phyloP scores from a whole-genome alignment of 2,797 vertebrate species.

The Fistularia tabacaria region DNA sequence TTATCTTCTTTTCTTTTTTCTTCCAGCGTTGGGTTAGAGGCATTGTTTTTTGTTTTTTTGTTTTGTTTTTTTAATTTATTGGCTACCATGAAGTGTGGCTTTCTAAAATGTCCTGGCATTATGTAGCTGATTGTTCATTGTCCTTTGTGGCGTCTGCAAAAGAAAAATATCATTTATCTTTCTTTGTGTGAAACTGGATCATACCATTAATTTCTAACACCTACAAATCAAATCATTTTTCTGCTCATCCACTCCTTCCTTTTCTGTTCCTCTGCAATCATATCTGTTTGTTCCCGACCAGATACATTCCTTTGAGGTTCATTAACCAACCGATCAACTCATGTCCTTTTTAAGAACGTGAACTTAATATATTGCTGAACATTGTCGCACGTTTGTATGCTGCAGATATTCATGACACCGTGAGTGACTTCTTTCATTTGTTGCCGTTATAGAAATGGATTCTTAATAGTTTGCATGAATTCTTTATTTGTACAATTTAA shows the following conservation, averaged over 20 bases:
- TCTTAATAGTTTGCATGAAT: no score
- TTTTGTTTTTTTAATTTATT: background rate
- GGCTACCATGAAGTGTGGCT: conserved; percentile 31
- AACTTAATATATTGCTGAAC: no score
- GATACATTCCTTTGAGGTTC: background rate
- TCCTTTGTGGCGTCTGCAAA: conserved; percentile 32
- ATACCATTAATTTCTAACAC: conserved; percentile 17
- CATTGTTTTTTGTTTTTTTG: conserved; percentile 44
- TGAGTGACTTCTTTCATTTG: no score
- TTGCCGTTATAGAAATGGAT: no score
- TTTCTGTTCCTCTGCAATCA: no score
- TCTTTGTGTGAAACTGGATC: conserved; percentile 24
- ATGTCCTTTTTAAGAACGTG: no score
- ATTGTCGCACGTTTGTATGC: no score
- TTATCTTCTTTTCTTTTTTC: conserved; percentile 22
- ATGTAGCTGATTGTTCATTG: conserved; percentile 10
- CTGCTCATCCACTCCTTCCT: background rate
- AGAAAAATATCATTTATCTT: conserved; percentile 14
- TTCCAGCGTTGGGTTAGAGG: conserved; percentile 6
- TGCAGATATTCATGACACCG: no score
- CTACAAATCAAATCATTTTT: conserved; percentile 1
- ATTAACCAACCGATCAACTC: no score
- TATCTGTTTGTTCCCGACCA: background rate
- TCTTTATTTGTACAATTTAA: no score
- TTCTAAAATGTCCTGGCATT: conserved; percentile 40